Conservation (phyloP, 2,113 vertebrate genomes). For the rat (Rattus norvegicus) region DNA sequence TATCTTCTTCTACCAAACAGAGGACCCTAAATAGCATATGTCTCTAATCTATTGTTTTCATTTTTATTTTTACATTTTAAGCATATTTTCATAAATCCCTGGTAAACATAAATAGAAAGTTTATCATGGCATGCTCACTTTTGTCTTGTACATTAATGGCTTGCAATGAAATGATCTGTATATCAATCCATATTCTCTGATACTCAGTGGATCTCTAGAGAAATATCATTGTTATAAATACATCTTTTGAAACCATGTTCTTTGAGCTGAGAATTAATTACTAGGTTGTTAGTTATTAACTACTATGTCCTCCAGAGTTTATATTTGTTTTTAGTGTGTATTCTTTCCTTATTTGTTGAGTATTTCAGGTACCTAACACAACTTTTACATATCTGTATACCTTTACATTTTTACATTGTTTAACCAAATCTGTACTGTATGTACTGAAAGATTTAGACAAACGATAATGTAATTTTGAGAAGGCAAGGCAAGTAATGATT, state of each 20-base stretch:
- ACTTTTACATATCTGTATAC: neutral
- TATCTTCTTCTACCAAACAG: neutral
- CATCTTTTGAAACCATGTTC: too few relatives aligned
- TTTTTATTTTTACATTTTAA: neutral
- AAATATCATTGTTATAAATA: conserved; percentile 24
- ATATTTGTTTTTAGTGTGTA: neutral
- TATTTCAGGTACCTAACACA: neutral
- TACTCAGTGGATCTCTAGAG: neutral
- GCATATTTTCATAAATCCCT: conserved; percentile 33
- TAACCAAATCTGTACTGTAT: neutral
- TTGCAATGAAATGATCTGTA: neutral
- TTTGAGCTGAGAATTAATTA: neutral
- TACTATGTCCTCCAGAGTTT: neutral
- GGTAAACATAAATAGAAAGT: conserved; percentile 41
- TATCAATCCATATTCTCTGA: neutral
- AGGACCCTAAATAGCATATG: neutral
- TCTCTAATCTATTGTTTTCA: neutral
- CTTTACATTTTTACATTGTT: neutral
- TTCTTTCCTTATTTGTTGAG: conserved; percentile 12
- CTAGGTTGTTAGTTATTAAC: neutral
- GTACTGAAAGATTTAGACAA: neutral
- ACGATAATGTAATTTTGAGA: neutral
- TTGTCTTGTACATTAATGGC: conserved; percentile 40
- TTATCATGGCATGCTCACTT: neutral
- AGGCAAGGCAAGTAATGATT: neutral